Base-by-base conservation (phyloP, 2,888 invertebrate genomes). In the Selenia dentaria region DNA sequence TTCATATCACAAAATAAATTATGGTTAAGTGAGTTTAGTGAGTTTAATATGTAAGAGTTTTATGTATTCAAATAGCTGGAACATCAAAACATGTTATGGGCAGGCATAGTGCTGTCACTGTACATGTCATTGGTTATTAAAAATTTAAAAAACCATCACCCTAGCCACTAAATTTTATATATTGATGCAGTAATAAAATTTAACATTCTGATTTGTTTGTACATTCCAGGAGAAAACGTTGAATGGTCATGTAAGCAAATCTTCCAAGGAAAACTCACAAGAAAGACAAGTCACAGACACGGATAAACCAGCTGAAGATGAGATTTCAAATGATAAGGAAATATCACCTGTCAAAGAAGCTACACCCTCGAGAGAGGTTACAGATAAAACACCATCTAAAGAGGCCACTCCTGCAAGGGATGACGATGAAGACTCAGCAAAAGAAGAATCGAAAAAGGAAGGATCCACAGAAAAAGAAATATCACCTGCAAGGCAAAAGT, bases 191-290 rank as follows among this genome's bases (percentile, higher is more conserved):
- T n/a, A n/a, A n/a, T n/a, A n/a, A n/a, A n/a, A n/a, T n/a, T n/a
- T n/a, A n/a, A n/a, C n/a, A n/a, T n/a, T n/a, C n/a, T n/a, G n/a
- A n/a, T n/a, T n/a, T n/a, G 6, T 22, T 22, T 22, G 3, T 25
- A 2, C 10, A 0, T 55, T 57, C 1, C 35, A 51, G 57, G 52
- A 52, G 10, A 33, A 20, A 10, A 64, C 78, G 59, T 55, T 81
- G 12, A 87, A 87, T 78, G 87, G 91, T 47, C 79, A 82, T 52
- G 79, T 74, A 49, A 69, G 68, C 63, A 71, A 67, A 63, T 61
- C 71, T 50, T 74, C 79, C 49, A 81, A 83, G 54, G 80, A 82
- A 43, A 74, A 71, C 48, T 78, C 79, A 45, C 79, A 73, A 56
- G 80, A 75, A 44, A 70, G 66, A 43, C 82, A 79, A 34, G 67